Evolutionary conservation across 2,888 invertebrate genomes (phyloP), one percentile per base, ranked within the genome.

Genomic region (Noctua janthina): DNA sequence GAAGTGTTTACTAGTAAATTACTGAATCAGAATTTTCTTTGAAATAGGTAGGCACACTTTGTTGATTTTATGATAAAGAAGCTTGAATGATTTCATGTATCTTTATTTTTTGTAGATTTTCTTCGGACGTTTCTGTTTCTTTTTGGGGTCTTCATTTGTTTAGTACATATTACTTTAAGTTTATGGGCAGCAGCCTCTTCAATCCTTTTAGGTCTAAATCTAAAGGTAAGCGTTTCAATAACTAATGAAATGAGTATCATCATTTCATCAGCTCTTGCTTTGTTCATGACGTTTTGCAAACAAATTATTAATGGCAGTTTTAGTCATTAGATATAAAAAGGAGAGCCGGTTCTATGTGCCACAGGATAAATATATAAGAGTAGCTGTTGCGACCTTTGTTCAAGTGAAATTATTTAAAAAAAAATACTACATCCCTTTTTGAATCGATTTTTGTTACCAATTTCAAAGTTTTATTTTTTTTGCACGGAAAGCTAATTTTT

Each of bases 1-100:
- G 82, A 81, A 84, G 43, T 76, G n/a, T 56, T 74, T 39, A 64
- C 54, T 43, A 43, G 15, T 56, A 17, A 71, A 81, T 49, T 51
- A 64, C 23, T 20, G 29, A 51, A 46, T 29, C 20, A 17, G 35
- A 64, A 64, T 17, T 0, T 71, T 49, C 39, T 84, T 62, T 46
- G 72, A 67, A 84, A 74, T 29, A 29, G 17, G 62, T 72, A 54
- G 10, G 67, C 51, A 54, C 17, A 39, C 59, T 54, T 35, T 15
- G 49, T 49, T 69, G 29, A n/a, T 69, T 84, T 78, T 49, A 17
- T 62, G 46, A 39, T 39, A 72, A 77, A 70, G 6, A 71, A 23
- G 17, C 17, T 17, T 67, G 20, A 43, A 23, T 43, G 29, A 35
- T 29, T 56, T 23, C 10, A 23, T 8, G 8, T 7, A 54, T 59